Percentiles rank a stretch among this genome's conserved stretches.
Evolutionary conservation across 2,113 vertebrate species (phyloP).

Genomic region (Sinocyclocheilus maitianheensis): DNA sequence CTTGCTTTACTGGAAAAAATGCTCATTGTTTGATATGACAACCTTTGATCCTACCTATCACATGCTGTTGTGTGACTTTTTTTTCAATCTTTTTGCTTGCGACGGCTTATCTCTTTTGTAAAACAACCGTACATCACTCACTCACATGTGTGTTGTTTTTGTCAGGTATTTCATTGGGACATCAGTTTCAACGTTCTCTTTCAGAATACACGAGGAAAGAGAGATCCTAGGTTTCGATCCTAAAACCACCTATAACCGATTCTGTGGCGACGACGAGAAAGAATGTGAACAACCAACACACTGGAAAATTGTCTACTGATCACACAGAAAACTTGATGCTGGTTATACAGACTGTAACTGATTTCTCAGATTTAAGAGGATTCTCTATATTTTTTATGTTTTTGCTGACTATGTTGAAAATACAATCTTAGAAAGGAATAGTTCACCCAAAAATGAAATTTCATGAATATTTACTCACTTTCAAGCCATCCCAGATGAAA

Average conservation of each 20-base stretch:
- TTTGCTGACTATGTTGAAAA: not conserved
- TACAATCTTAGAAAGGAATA: not conserved
- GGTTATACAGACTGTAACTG: not conserved
- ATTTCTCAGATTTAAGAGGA: not conserved
- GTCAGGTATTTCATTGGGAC: constrained; percentile 92
- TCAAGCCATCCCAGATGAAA: not conserved
- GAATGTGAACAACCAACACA: constrained; percentile 94
- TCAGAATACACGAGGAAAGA: constrained; percentile 94
- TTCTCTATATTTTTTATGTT: constrained; percentile 15
- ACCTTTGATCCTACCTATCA: not conserved
- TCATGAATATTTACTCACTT: not conserved
- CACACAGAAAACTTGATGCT: constrained; percentile 2
- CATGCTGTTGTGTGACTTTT: not conserved
- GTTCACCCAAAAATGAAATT: no score
- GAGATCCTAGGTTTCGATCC: constrained; percentile 95
- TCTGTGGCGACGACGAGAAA: constrained; percentile 90
- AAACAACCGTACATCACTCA: not conserved
- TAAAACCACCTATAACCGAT: constrained; percentile 92
- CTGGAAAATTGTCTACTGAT: constrained; percentile 92
- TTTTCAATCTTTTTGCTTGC: not conserved
- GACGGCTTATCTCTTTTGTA: not conserved
- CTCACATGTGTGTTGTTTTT: not conserved
- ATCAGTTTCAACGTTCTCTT: constrained; percentile 97
- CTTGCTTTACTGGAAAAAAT: not conserved
- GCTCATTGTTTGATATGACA: not conserved